Conservation (phyloP, 2,113 vertebrate genomes). For the Gnathonemus longibarbis region DNA sequence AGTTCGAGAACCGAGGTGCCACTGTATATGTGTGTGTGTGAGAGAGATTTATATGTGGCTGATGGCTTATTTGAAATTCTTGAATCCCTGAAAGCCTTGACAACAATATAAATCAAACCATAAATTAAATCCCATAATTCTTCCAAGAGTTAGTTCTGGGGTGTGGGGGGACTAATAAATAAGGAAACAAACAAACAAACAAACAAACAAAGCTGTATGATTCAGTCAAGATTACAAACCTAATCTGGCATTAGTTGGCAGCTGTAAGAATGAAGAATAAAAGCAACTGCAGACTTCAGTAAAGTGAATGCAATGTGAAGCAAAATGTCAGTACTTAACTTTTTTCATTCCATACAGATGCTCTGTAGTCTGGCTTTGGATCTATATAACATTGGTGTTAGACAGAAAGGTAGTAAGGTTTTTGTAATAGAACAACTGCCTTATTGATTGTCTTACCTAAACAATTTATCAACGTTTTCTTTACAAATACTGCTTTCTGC, state of each 20-base stretch:
- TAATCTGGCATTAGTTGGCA: not conserved
- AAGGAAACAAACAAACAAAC: not conserved
- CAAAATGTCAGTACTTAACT: not conserved
- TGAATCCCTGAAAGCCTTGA: not conserved
- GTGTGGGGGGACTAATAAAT: not conserved
- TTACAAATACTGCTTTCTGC: not conserved
- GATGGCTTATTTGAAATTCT: not conserved
- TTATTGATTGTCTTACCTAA: slow-evolving; percentile 4
- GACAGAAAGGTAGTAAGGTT: slow-evolving; percentile 3
- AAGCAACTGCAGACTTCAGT: not conserved
- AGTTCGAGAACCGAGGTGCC: too few relatives aligned
- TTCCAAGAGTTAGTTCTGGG: too few relatives aligned
- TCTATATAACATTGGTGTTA: not conserved
- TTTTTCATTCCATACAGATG: not conserved
- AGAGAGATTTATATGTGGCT: too few relatives aligned
- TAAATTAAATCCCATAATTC: not conserved
- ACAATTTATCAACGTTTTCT: not conserved
- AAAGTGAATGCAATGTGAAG: not conserved
- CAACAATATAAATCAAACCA: not conserved
- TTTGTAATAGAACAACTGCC: not conserved
- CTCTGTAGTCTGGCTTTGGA: not conserved
- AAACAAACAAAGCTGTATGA: not conserved
- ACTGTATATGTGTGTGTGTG: too few relatives aligned
- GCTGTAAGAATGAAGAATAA: not conserved
- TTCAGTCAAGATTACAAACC: not conserved